Evolutionary conservation across 2,113 vertebrate genomes (phyloP).

Genomic region (Athene noctua): DNA sequence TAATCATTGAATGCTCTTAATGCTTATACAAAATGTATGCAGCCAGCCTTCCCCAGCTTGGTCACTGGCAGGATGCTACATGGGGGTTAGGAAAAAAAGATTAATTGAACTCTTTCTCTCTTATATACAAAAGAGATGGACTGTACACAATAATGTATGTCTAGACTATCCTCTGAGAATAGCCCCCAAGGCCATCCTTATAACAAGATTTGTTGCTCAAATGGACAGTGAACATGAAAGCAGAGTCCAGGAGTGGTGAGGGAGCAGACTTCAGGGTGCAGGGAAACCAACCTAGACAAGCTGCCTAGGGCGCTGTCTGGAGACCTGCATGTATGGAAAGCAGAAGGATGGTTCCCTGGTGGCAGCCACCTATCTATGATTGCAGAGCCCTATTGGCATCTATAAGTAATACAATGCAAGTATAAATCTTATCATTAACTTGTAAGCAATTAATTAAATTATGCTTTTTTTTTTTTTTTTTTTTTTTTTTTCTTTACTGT

Average conservation of each 20-base stretch:
- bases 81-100: neutral
- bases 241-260: neutral
- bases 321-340: neutral
- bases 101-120: constrained; percentile 1
- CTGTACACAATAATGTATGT: neutral
- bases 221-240: neutral
- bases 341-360: neutral
- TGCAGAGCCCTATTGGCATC: neutral
- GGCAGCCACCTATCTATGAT: neutral
- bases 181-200: constrained; percentile 16
- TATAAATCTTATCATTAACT: neutral
- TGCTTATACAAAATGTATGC: neutral
- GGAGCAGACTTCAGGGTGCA: neutral
- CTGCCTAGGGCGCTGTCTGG: neutral
- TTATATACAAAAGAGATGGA: constrained; percentile 4
- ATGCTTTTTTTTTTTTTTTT: neutral
- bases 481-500: neutral
- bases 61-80: neutral
- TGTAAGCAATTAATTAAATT: neutral
- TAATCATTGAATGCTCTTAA: neutral
- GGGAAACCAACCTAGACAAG: neutral
- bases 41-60: neutral
- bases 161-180: constrained; percentile 41
- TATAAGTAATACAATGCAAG: neutral
- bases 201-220: constrained; percentile 23